Evolutionary conservation across 2,797 vertebrate species (phyloP), one percentile per base, ranked within the genome.

Genomic region (Anas georgica): DNA sequence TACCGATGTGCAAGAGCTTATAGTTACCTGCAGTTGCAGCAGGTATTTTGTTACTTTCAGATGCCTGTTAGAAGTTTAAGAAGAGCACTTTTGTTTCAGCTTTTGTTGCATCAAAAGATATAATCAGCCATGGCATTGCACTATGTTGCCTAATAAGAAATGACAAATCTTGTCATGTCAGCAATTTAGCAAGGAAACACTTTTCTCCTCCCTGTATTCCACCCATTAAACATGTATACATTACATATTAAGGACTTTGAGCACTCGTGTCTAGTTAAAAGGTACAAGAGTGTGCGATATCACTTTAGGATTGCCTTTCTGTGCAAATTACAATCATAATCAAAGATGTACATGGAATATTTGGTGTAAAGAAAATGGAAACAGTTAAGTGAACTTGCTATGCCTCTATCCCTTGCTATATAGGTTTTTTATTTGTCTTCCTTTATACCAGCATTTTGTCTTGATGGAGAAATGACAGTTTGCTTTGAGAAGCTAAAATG

Each of bases 101-200:
- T 79, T 78, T 62, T 62, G 9, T 70, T 76, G 31, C 45, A 73
- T 67, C 4, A 64, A 70, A 91, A 72, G 63, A 18, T n/a, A 7
- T 23, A 22, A 84, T 81, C 39, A 45, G 13, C 78, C 46, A 14
- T 75, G 72, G 31, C 62, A 72, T n/a, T 80, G 62, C 33, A 58
- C 29, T 62, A 56, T 50, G 62, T 11, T 75, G 48, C 23, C 54
- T 89, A 79, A 52, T 79, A 69, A 78, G 48, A 67, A 89, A 78
- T 73, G 77, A 78, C 91, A 91, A 66, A 93, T n/a, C 12, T n/a
- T 94, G 66, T 79, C 68, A 23, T 43, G 56, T 72, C 45, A 66
- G 55, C 45, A 85, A 66, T 77, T 91, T 78, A 54, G 87, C 88
- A 94, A 13, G n/a, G 4, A 58, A 26, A 22, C 6, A 7, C 21